These are phyloP conservation scores for Ectemnius continuus DNA, from an alignment of 2,888 invertebrate species.

Conservation along the genomic window DNA sequence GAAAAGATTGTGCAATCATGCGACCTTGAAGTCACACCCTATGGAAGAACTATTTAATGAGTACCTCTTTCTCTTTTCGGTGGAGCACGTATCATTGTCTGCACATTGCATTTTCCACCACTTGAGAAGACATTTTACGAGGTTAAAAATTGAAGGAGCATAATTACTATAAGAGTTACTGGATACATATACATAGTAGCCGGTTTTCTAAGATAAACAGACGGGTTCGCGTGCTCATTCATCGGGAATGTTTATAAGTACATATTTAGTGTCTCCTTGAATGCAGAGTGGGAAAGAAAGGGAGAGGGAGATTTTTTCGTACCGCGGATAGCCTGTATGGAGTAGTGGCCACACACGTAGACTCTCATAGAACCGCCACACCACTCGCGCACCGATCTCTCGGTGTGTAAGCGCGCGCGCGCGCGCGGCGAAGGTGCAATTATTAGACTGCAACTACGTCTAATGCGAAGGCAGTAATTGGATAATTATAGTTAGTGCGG, in stretches of 20 bases:
- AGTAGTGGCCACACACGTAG: constrained; percentile 3
- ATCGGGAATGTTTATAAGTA: too few relatives aligned
- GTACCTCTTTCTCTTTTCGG: not conserved
- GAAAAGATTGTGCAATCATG: constrained; percentile 46
- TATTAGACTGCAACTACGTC: constrained; percentile 64
- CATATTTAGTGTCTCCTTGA: too few relatives aligned
- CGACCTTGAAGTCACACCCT: constrained; percentile 21
- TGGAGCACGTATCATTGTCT: too few relatives aligned
- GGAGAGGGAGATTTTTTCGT: not conserved
- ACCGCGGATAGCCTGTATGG: not conserved
- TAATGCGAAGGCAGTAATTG: constrained; percentile 67
- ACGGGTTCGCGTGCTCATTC: too few relatives aligned
- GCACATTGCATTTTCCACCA: too few relatives aligned
- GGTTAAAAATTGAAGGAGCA: too few relatives aligned
- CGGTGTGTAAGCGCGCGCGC: constrained; percentile 24
- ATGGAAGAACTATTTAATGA: constrained; percentile 6
- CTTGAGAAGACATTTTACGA: too few relatives aligned
- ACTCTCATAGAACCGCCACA: too few relatives aligned
- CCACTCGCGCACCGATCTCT: constrained; percentile 43
- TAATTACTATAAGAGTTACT: too few relatives aligned
- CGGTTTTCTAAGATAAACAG: too few relatives aligned
- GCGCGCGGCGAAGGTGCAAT: constrained; percentile 53
- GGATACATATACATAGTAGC: too few relatives aligned
- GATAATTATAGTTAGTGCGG: constrained; percentile 60
- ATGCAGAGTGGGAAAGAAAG: too few relatives aligned